Evolutionary conservation across 1,140 invertebrate species (phyloP).

Genomic region (Drosophila ananassae): DNA sequence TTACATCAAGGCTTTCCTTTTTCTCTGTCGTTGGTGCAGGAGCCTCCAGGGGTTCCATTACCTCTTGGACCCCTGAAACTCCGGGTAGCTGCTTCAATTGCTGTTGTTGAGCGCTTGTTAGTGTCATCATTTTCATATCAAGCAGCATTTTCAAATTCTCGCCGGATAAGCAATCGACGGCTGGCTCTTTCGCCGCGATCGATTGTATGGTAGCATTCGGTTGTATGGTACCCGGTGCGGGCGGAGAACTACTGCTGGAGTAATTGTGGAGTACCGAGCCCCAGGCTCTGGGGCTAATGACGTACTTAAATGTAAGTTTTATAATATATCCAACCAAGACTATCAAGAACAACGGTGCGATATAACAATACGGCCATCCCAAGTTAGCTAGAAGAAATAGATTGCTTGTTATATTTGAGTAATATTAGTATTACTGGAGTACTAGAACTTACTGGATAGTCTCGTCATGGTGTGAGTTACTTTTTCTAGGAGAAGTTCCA

Average conservation of each 20-base stretch:
- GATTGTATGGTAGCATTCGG: background rate
- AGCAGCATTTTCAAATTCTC: constrained; percentile 76
- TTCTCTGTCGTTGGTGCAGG: constrained; percentile 2
- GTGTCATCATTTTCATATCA: constrained; percentile 62
- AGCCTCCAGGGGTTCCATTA: constrained; percentile 48
- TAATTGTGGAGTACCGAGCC: constrained; percentile 18
- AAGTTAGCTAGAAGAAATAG: background rate
- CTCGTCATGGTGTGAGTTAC: constrained; percentile 35
- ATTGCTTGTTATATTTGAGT: background rate
- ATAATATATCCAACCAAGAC: constrained; percentile 56
- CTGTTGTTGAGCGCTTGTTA: constrained; percentile 8
- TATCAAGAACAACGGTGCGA: constrained; percentile 53
- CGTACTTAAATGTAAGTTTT: constrained; percentile 72
- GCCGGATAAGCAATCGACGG: constrained; percentile 62
- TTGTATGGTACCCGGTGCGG: background rate
- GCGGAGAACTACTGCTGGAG: background rate
- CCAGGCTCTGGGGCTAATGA: constrained; percentile 70
- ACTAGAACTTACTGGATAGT: constrained; percentile 43
- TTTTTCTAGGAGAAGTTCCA: constrained; percentile 62
- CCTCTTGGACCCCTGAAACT: constrained; percentile 71
- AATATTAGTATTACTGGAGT: too few species aligned
- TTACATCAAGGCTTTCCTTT: constrained; percentile 30
- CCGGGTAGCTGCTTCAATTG: background rate
- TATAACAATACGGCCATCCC: constrained; percentile 54
- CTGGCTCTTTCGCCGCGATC: constrained; percentile 1